Base-by-base conservation (phyloP, 2,113 vertebrate species). In the Balaeniceps rex region DNA sequence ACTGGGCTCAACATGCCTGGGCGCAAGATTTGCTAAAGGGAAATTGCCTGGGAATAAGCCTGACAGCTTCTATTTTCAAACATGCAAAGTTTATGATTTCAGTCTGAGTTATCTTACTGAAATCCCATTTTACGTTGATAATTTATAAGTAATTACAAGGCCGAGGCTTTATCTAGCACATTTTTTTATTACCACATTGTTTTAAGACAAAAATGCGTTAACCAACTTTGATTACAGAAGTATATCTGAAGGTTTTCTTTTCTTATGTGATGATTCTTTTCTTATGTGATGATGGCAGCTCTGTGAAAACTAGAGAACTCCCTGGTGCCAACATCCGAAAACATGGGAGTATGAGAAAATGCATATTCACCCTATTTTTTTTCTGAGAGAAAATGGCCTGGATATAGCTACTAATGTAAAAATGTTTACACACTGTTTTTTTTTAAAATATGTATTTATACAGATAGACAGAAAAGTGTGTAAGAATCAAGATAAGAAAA, bases 1-100 rank as follows among this genome's bases (percentile, higher is more conserved):
- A 12, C 14, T 4, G 40, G 12, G 26, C 26, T 76, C 2, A 0
- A 38, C 36, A 15, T 0, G 4, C 9, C 58, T 49, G 26, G 26
- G 44, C 49, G 40, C 31, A 68, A 18, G 16, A 68, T 51, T n/a
- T 44, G 40, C 40, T 51, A 22, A n/a, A 68, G 54, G 36, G 54
- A 74, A 91, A 83, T 31, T 31, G 15, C 38, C 17, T 47, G 46
- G 65, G 58, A 87, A 77, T 55, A 68, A 57, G 51, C 61, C 66
- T 28, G 36, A 38, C 40, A n/a, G 21, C 22, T 84, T 58, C 18
- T 63, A 6, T 52, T 80, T 64, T 31, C 80, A 65, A 42, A 49
- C 6, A 1, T 15, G 40, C 7, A 8, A 57, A 64, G 42, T 42
- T 83, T 23, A 55, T 26, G 14, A 23, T 42, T 80, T 58, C 29